phyloP scores from a whole-genome alignment of 64 coral and sea anemone genomes.

The Platygyra sinensis region DNA sequence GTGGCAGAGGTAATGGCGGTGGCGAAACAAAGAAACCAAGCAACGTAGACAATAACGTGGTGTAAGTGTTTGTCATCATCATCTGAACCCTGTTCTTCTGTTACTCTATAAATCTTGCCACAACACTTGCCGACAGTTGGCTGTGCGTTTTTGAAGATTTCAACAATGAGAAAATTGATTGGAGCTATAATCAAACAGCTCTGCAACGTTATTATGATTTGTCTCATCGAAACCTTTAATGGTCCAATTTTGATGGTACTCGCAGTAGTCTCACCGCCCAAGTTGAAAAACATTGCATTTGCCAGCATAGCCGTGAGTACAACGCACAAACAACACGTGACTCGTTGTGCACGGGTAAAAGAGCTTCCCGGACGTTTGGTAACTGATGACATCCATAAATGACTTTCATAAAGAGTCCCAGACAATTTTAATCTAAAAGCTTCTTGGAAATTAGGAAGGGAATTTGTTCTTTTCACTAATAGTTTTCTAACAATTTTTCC shows the following conservation, averaged over 20 bases:
- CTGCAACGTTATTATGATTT: conserved; percentile 46
- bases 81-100: background rate
- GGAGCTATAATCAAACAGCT: conserved; percentile 76
- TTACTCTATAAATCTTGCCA: background rate
- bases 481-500: conserved; percentile 4
- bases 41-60: conserved; percentile 58
- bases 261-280: conserved; percentile 2
- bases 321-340: conserved; percentile 64
- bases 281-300: conserved; percentile 84
- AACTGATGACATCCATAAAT: conserved; percentile 58
- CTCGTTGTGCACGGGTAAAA: conserved; percentile 60
- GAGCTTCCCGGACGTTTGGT: conserved; percentile 52
- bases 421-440: background rate
- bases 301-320: conserved; percentile 44
- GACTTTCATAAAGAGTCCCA: background rate
- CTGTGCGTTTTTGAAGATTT: conserved; percentile 61
- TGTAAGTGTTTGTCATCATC: background rate
- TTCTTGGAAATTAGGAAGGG: background rate
- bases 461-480: background rate
- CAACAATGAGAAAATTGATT: conserved; percentile 64
- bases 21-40: conserved; percentile 63
- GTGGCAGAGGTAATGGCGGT: conserved; percentile 40
- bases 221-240: conserved; percentile 51
- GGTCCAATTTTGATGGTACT: conserved; percentile 67
- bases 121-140: background rate